Base-by-base conservation (phyloP, 2,113 vertebrate genomes). In the Gasterosteus aculeatus region DNA sequence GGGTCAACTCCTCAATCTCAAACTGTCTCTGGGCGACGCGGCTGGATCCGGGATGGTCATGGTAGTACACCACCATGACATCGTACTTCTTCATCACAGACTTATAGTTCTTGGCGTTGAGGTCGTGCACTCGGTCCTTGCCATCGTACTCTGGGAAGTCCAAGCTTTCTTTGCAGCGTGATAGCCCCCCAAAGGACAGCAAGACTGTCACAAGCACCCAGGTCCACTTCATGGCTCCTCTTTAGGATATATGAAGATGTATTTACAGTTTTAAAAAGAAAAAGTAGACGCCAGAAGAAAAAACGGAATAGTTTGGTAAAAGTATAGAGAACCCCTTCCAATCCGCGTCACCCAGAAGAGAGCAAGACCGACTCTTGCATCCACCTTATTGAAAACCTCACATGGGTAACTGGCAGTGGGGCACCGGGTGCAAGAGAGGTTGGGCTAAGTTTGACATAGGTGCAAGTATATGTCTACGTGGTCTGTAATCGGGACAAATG, bases 91-190 rank as follows among this genome's bases (percentile, higher is more conserved):
- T 97, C 94, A 97, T 95, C 82, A 96, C 87, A 3, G 93, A 91
- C 92, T 95, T 96, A 92, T 94, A 97, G 94, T 97, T 98, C 90
- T 96, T 96, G 64, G 86, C 67, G 41, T 93, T 94, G 89, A 98
- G 94, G 42, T 96, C 91, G 49, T 95, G 85, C 75, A 97, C 96
- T 0, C 96, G 95, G 91, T 97, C 96, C 88, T 94, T 93, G 15
- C 96, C 96, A 19, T 98, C 96, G 1, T 96, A 96, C 72, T 95
- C 92, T 0, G 95, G 96, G 83, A 96, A 94, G 85, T 96, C 94
- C 89, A 98, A 91, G 79, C 93, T 93, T 0, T 95, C 93, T 49
- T 96, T 92, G 14, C 88, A 92, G 82, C 77, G 72, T 15, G 93
- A 92, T 60, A 93, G 75, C 1, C 89, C 86, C 44, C 81, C 86